Evolutionary conservation across 2,888 invertebrate genomes (phyloP), one percentile per base, ranked within the genome.

Genomic region (Crocallis elinguaria): DNA sequence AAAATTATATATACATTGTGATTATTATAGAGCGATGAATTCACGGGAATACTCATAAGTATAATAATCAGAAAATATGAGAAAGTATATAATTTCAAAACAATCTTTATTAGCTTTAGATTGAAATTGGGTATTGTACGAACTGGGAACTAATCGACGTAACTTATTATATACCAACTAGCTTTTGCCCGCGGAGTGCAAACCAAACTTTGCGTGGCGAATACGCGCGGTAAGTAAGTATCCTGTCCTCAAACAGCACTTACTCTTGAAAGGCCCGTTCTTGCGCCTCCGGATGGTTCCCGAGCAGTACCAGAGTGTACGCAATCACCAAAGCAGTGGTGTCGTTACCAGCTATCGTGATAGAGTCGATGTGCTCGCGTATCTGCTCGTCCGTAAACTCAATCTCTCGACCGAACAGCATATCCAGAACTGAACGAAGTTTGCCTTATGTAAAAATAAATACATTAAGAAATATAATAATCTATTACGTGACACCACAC

Each of bases 311-410:
- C 14, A 92, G 68, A 1, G 87, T 82, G 69, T 90, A 92, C 0
- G 90, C 82, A 38, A 90, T 88, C 33, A 87, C 89, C 0, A 89
- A 78, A 0, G 92, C 86, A 0, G 92, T 92, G 30, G 92, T 92
- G 64, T 92, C 89, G 64, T 92, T 89, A 49, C 93, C 93, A 12
- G 93, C 93, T 23, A 93, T 89, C 53, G 93, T 92, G 68, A 94
- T 93, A 0, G 93, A 93, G 66, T 93, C 92, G 3, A 94, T 93
- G 75, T 94, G 93, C 60, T 94, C 93, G 12, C 92, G 75, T 1
- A 94, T 75, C 60, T 94, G 92, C 46, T 90, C 82, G 64, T 93
- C 84, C 0, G 92, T 92, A 36, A 93, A 92, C 50, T 89, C 84
- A 1, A 81, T 84, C 44, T 92, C 91, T 29, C 85, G 76, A 5